Conservation (phyloP, 2,888 invertebrate species). For the Smittia aterrima region DNA sequence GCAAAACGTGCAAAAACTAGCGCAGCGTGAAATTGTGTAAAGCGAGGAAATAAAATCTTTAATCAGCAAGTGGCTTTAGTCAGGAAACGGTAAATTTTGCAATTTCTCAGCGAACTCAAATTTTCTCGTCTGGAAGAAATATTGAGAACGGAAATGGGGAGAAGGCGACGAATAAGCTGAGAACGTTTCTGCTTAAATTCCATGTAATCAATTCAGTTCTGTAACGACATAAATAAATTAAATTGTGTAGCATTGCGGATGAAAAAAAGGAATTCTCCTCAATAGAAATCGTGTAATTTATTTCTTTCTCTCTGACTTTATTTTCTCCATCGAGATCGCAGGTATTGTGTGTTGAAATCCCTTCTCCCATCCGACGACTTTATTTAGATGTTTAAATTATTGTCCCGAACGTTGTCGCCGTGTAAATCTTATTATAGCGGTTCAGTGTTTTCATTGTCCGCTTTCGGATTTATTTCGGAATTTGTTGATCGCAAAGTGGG, state of each 20-base stretch:
- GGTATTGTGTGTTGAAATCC: neutral
- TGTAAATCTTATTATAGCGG: neutral
- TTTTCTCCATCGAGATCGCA: neutral
- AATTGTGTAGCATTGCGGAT: neutral
- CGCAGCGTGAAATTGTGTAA: neutral
- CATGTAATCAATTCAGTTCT: conserved; percentile 33
- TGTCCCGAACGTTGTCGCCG: neutral
- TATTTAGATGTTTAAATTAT: neutral
- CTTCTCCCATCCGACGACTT: neutral
- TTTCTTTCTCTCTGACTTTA: conserved; percentile 17
- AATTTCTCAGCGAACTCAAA: neutral
- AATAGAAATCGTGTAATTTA: conserved; percentile 30
- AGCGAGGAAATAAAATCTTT: neutral
- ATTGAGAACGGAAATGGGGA: neutral
- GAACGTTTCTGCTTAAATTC: conserved; percentile 32
- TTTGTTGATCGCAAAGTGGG: no score
- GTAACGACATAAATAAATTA: conserved; percentile 36
- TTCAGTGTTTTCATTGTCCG: neutral
- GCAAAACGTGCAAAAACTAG: no score
- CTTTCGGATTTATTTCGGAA: no score
- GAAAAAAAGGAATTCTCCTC: neutral
- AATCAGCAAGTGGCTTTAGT: neutral
- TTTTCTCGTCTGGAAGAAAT: neutral
- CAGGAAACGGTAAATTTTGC: conserved; percentile 29
- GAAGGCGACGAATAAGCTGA: neutral